Conservation (phyloP, 1,140 invertebrate species). For the Drosophila melanogaster region DNA sequence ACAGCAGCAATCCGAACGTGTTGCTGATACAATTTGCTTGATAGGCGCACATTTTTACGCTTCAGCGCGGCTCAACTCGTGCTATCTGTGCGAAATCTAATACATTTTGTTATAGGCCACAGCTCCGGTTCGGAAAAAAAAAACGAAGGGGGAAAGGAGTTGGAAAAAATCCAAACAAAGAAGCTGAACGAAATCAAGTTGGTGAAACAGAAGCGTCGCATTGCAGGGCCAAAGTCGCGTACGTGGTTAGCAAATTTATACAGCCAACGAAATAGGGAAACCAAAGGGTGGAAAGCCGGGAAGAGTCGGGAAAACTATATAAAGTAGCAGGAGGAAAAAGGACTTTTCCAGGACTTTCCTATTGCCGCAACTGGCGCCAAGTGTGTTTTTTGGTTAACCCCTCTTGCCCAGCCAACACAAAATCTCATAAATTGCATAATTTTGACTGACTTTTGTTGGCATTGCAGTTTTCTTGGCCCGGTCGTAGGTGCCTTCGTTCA, state of each 20-base stretch:
- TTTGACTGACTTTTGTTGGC: constrained; percentile 80
- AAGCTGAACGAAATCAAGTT: constrained; percentile 50
- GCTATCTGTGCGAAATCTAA: constrained; percentile 79
- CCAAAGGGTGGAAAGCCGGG: not conserved
- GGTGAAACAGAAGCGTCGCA: constrained; percentile 74
- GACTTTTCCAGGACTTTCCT: constrained; percentile 30
- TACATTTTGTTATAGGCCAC: constrained; percentile 74
- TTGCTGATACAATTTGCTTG: constrained; percentile 82
- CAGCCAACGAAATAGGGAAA: constrained; percentile 44
- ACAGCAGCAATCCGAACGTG: constrained; percentile 60
- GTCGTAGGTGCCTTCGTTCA: constrained; percentile 65
- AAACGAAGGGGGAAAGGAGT: constrained; percentile 16
- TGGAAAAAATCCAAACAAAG: constrained; percentile 21
- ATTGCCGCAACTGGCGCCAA: constrained; percentile 66
- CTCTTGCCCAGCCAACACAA: constrained; percentile 58
- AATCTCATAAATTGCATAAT: constrained; percentile 84
- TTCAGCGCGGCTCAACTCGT: constrained; percentile 58
- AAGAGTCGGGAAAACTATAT: constrained; percentile 4
- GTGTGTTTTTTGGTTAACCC: constrained; percentile 75
- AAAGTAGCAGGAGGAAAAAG: constrained; percentile 17
- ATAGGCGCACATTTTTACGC: constrained; percentile 80
- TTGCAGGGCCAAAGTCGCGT: constrained; percentile 68
- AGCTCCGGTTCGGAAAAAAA: constrained; percentile 24
- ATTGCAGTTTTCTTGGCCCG: constrained; percentile 56
- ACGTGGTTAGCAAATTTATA: constrained; percentile 80